These are phyloP conservation scores for Megalops atlanticus DNA, from an alignment of 2,113 vertebrate genomes.

Conservation along the genomic window DNA sequence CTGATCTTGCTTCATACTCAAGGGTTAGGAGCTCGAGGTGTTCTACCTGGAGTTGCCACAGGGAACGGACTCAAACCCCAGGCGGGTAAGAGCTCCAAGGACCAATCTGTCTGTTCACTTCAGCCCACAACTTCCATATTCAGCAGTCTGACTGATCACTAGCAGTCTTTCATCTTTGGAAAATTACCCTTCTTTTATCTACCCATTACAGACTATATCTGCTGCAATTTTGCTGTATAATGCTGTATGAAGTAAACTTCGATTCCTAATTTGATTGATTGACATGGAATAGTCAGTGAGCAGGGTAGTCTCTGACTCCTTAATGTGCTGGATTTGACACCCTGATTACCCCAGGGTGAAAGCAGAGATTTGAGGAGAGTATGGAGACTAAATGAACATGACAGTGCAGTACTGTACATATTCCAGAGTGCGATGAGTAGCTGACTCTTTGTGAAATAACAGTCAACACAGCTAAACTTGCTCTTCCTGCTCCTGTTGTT, in stretches of 20 bases:
- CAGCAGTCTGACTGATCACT: neutral
- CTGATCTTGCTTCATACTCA: neutral
- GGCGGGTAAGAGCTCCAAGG: neutral
- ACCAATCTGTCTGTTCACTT: neutral
- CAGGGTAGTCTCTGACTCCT: too few species aligned
- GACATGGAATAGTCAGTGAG: neutral
- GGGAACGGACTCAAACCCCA: conserved; percentile 18
- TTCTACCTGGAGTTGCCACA: conserved; percentile 48
- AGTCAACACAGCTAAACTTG: too few species aligned
- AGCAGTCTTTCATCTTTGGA: too few species aligned
- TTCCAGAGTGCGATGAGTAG: too few species aligned
- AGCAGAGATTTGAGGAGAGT: neutral
- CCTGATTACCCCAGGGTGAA: neutral
- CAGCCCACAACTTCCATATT: neutral
- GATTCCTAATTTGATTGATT: neutral
- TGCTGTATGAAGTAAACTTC: too few species aligned
- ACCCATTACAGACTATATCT: too few species aligned
- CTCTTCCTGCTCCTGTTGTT: neutral
- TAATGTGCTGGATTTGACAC: too few species aligned
- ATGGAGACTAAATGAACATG: neutral
- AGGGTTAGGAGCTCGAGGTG: conserved; percentile 48
- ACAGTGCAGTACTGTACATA: neutral
- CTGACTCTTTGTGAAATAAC: too few species aligned
- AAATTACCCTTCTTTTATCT: too few species aligned
- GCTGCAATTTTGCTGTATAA: too few species aligned